Evolutionary conservation across 2,888 invertebrate genomes (phyloP).

Genomic region (Meiosimyza decipiens): DNA sequence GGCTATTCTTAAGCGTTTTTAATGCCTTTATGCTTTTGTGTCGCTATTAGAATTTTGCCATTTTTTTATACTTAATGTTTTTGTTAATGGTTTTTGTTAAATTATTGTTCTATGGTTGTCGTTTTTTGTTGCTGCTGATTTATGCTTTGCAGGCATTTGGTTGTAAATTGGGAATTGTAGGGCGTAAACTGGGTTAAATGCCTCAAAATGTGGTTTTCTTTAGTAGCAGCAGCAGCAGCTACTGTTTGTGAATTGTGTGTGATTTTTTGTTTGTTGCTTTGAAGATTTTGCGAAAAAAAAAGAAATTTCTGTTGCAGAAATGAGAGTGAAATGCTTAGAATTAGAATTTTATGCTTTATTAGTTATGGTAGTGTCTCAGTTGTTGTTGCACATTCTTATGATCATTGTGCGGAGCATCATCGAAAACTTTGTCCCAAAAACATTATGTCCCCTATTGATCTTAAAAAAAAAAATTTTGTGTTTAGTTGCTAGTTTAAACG

Average conservation of each 20-base stretch:
- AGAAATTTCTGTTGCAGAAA: too few relatives aligned
- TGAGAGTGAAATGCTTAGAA: too few relatives aligned
- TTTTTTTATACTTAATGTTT: slow-evolving; percentile 1
- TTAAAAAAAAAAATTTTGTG: too few relatives aligned
- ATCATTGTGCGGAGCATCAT: too few relatives aligned
- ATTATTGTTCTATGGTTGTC: not conserved
- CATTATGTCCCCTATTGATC: too few relatives aligned
- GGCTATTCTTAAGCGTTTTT: slow-evolving; percentile 15
- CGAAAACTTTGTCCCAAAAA: too few relatives aligned
- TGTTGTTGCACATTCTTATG: too few relatives aligned
- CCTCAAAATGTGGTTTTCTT: slow-evolving; percentile 13
- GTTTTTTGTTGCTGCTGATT: slow-evolving; percentile 9
- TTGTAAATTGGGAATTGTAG: slow-evolving; percentile 39
- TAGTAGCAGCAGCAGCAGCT: slow-evolving; percentile 2
- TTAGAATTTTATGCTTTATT: too few relatives aligned
- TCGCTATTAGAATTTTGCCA: not conserved
- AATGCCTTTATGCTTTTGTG: slow-evolving; percentile 4
- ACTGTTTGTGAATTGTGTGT: not conserved
- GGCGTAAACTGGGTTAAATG: slow-evolving; percentile 42
- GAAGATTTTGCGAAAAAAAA: too few relatives aligned
- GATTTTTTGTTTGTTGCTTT: too few relatives aligned
- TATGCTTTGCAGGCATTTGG: slow-evolving; percentile 12
- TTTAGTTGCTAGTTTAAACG: too few relatives aligned
- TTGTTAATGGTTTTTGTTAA: slow-evolving; percentile 10
- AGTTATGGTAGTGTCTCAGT: too few relatives aligned